Evolutionary conservation across 1,140 invertebrate genomes (phyloP), one percentile per base, ranked within the genome.

Genomic region (Intoshia linei): DNA sequence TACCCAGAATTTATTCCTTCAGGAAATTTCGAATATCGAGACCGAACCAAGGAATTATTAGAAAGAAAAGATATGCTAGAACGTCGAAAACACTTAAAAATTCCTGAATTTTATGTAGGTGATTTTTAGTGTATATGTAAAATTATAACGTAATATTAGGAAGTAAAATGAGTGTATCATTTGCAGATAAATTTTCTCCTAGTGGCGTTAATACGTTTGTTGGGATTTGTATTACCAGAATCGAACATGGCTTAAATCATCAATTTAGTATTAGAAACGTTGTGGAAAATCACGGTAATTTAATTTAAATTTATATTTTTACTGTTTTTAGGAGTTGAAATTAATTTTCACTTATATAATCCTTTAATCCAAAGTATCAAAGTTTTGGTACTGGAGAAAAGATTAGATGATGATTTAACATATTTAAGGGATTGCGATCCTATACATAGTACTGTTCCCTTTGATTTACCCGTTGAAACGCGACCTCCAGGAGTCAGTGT

Each of bases 51-150:
- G 42, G 84, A 95, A 54, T 77, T 71, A 52, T 52, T 95, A 10
- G 79, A 92, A 49, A 63, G 83, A 38, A 59, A 65, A 35, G 87
- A 95, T 54, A 93, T 95, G 84, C 45, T 92, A 1, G 68, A 69
- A 34, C 63, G 87, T 40, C 66, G 81, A 47, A 58, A 55, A 37
- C 60, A 72, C 40, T 64, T 95, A 39, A 69, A 74, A 49, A 74
- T 95, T 43, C 87, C 87, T 3, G 81, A 90, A 55, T 93, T 93
- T 63, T 92, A 90, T 64, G 79, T 90, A 49, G 83, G 73, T 73
- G 54, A 58, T 24, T 37, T 13, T 34, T 27, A 32, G 40, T 17
- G n/a, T 22, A 30, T 14, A 39, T 14, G 14, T n/a, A 23, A 15
- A 23, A 13, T 11, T 13, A 30, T 6, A n/a, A n/a, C n/a, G n/a